Base-by-base conservation (phyloP, 2,113 vertebrate genomes). In the Tringa solitaria region DNA sequence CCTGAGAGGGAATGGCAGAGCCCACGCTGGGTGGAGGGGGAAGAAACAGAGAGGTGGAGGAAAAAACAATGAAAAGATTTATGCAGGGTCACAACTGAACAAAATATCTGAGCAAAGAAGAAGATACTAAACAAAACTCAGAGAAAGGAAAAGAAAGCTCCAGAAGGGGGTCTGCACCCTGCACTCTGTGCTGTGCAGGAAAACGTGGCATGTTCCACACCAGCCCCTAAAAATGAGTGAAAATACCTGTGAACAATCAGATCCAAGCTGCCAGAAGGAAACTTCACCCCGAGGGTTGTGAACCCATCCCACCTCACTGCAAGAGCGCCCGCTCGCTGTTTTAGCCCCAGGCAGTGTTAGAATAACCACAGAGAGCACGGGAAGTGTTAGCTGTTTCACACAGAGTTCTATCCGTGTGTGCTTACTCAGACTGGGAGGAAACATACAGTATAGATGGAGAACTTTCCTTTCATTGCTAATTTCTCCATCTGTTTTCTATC, bases 401-500 rank as follows among this genome's bases (percentile, higher is more conserved):
- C 85, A 16, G 87, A 33, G 1, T 67, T 6, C 35, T 3, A 64
- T 35, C 87, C 43, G 1, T 8, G 68, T 64, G 1, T 19, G 72
- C 69, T 53, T 13, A 4, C 23, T 93, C 33, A 13, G 79, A 0
- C 73, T 32, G 68, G 56, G 54, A 87, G 73, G 91, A 56, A 67
- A n/a, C 50, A 10, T 3, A 4, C 30, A 2, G 43, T 1, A 4
- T 3, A 37, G 89, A 57, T 64, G 41, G 80, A 46, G 72, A 19
- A n/a, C 32, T 59, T 70, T 8, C 73, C 90, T 88, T 56, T 41
- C 63, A 3, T 53, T 61, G 93, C 94, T 30, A 9, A 54, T 91
- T 89, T 53, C 89, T 76, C 94, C 95, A 65, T 89, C 92, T 95
- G 89, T 79, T 94, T 86, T 75, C 17, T 72, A 10, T 85, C 89